These are phyloP conservation scores for Drosophila setosimentum DNA, from an alignment of 2,888 invertebrate genomes.

Conservation along the genomic window DNA sequence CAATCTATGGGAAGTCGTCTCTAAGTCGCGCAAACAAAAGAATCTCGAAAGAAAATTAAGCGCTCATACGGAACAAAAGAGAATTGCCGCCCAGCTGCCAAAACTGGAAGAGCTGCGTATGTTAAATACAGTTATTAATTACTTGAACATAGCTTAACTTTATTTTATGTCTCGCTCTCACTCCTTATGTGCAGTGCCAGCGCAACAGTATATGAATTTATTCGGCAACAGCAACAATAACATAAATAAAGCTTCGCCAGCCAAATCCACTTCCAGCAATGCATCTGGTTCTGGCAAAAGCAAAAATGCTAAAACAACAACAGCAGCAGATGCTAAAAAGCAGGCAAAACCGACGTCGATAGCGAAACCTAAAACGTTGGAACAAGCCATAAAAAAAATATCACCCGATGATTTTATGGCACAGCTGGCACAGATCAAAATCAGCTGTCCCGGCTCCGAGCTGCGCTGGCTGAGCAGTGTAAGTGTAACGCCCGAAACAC, in stretches of 20 bases:
- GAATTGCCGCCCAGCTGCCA: slow-evolving; percentile 87
- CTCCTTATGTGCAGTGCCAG: slow-evolving; percentile 87
- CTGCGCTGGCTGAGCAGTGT: slow-evolving; percentile 90
- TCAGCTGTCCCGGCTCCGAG: slow-evolving; percentile 90
- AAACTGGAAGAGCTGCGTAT: slow-evolving; percentile 92
- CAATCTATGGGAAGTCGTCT: slow-evolving; percentile 90
- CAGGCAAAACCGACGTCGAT: slow-evolving; percentile 35
- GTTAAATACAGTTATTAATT: slow-evolving; percentile 68
- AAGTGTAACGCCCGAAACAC: slow-evolving; percentile 71
- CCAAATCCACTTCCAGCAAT: slow-evolving; percentile 66
- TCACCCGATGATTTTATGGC: slow-evolving; percentile 87
- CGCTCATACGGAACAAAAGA: slow-evolving; percentile 86
- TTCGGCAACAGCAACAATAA: slow-evolving; percentile 59
- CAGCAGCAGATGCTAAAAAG: slow-evolving; percentile 10
- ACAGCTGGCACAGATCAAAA: slow-evolving; percentile 87
- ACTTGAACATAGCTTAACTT: background rate
- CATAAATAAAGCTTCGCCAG: slow-evolving; percentile 57
- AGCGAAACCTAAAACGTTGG: slow-evolving; percentile 79
- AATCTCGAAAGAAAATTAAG: slow-evolving; percentile 86
- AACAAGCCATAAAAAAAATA: slow-evolving; percentile 85
- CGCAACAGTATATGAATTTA: slow-evolving; percentile 89
- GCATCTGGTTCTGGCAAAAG: slow-evolving; percentile 54
- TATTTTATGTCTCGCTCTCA: background rate
- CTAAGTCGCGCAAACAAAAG: slow-evolving; percentile 88
- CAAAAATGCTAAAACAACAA: slow-evolving; percentile 43